These are phyloP conservation scores for Taurulus bubalis DNA, from an alignment of 2,113 vertebrate species.

Conservation along the genomic window DNA sequence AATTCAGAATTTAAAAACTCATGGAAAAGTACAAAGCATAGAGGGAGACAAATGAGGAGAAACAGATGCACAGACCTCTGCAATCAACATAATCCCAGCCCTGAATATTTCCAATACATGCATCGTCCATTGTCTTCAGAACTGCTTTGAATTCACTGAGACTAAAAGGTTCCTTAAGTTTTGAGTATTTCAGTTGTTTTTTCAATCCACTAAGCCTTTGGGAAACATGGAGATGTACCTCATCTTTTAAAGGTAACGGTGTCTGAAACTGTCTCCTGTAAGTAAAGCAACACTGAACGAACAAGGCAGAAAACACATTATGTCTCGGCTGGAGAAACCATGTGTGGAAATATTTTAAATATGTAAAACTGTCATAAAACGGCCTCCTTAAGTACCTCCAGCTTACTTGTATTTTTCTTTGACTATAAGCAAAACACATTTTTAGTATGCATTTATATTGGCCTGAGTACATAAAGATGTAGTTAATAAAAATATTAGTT, in stretches of 20 bases:
- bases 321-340: not conserved
- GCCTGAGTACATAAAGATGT: not conserved
- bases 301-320: not conserved
- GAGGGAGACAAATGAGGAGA: not conserved
- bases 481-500: not conserved
- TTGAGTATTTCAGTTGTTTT: not conserved
- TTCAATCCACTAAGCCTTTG: slow-evolving; percentile 7
- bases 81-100: slow-evolving; percentile 35
- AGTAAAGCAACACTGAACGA: not conserved
- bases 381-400: not conserved
- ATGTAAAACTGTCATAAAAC: not conserved
- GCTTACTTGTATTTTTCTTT: not conserved
- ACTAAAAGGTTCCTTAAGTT: slow-evolving; percentile 42
- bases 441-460: not conserved
- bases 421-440: not conserved
- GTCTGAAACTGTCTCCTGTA: not conserved
- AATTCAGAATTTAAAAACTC: not conserved
- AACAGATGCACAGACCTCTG: slow-evolving; percentile 34
- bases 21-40: slow-evolving; percentile 7
- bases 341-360: not conserved
- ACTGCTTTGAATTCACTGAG: slow-evolving; percentile 36
- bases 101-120: slow-evolving; percentile 42
- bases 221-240: not conserved
- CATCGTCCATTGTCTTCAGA: slow-evolving; percentile 30
- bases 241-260: not conserved